Evolutionary conservation across 1,140 invertebrate genomes (phyloP), one percentile per base, ranked within the genome.

Genomic region (Leguminivora glycinivorella): DNA sequence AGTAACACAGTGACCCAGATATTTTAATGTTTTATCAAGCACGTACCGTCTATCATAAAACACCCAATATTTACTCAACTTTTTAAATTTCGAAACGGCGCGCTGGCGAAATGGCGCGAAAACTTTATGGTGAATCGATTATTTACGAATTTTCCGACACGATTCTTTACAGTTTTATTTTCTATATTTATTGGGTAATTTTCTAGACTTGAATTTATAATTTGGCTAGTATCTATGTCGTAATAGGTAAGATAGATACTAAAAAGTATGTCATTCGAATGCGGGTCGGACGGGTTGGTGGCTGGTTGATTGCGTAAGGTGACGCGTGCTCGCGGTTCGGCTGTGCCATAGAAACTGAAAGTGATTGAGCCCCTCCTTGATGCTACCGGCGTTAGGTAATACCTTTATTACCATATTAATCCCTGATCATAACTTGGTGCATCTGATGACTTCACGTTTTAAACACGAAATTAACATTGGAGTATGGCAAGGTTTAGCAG

Each of bases 261-360:
- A 82, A 84, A 83, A 87, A 83, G 85, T 88, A 77, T 85, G 84
- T 84, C 83, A 84, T 77, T 70, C 77, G 73, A 75, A 85, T 87
- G 83, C 86, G 84, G 84, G 84, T 80, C 71, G 70, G 69, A 72
- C 69, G 73, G 74, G 43, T 52, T 2, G 43, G 73, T n/a, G n/a
- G n/a, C n/a, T n/a, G 56, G 70, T 56, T 63, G 40, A 77, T 88
- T 90, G 79, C 84, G 81, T 82, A 87, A 89, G 68, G 34, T 72
- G 29, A 71, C 70, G 72, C 83, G 86, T 83, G 83, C 75, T 82
- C 69, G 68, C 85, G 71, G 67, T 70, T 74, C 79, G 74, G 77
- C 75, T 75, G 68, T 77, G 71, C 78, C 75, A 73, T 70, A 81
- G 84, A 90, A 88, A 90, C 88, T 90, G 88, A 90, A 88, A 90